Evolutionary conservation across 1,140 invertebrate species (phyloP).

Genomic region (Goniozus legneri): DNA sequence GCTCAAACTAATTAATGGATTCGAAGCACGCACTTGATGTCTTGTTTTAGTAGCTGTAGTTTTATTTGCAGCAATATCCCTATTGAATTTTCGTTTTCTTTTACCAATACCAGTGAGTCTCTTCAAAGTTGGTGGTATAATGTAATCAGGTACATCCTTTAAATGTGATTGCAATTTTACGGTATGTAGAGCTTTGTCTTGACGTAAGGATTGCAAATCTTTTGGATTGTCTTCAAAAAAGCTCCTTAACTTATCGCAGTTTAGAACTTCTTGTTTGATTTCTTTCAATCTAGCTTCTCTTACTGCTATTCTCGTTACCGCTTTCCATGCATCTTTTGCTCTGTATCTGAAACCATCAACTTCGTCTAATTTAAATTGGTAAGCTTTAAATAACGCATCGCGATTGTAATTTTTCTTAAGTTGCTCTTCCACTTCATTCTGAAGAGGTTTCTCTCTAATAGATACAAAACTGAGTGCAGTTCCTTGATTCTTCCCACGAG

Average conservation of each 20-base stretch:
- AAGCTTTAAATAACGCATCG: constrained; percentile 69
- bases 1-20: constrained; percentile 44
- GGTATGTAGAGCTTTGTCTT: constrained; percentile 89
- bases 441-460: constrained; percentile 71
- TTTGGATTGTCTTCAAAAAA: constrained; percentile 95
- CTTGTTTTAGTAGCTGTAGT: constrained; percentile 41
- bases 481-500: constrained; percentile 89
- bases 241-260: constrained; percentile 87
- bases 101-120: constrained; percentile 54
- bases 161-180: constrained; percentile 82
- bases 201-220: constrained; percentile 83
- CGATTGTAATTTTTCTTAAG: constrained; percentile 62
- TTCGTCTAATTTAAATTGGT: constrained; percentile 92
- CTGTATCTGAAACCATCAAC: constrained; percentile 92
- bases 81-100: constrained; percentile 47
- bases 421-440: constrained; percentile 75
- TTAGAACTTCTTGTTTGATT: constrained; percentile 92
- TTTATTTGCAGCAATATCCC: constrained; percentile 31
- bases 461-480: constrained; percentile 92
- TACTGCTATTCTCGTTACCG: constrained; percentile 88
- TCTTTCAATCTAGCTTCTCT: constrained; percentile 91
- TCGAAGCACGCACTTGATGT: constrained; percentile 39
- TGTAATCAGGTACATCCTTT: constrained; percentile 91
- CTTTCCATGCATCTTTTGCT: constrained; percentile 89
- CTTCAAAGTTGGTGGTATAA: constrained; percentile 75